Evolutionary conservation across 2,113 vertebrate genomes (phyloP).

Genomic region (Pseudorhombus dupliciocellatus): DNA sequence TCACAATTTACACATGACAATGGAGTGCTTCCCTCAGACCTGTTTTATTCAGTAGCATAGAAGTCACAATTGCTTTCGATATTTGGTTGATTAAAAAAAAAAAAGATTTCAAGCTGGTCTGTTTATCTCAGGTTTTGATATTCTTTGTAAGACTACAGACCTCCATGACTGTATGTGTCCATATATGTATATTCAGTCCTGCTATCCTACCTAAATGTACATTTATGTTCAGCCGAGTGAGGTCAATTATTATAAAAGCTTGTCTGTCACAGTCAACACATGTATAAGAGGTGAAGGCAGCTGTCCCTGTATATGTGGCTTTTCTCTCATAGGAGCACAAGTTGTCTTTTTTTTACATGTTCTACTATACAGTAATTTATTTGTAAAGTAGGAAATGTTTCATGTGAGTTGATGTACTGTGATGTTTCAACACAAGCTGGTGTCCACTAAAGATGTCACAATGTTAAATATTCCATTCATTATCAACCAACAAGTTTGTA

Average conservation of each 20-base stretch:
- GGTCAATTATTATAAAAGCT: conserved; percentile 47
- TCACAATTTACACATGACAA: conserved; percentile 25
- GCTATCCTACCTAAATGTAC: conserved; percentile 45
- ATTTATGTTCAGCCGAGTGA: conserved; percentile 55
- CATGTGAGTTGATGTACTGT: conserved; percentile 69
- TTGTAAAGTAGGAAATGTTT: conserved; percentile 74
- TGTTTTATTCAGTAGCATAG: conserved; percentile 42
- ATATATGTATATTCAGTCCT: conserved; percentile 62
- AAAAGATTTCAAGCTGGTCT: conserved; percentile 61
- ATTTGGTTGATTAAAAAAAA: conserved; percentile 48
- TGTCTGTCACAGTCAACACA: conserved; percentile 46
- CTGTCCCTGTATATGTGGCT: conserved; percentile 64
- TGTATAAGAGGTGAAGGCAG: conserved; percentile 61
- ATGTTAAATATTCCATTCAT: conserved; percentile 53
- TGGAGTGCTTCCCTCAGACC: conserved; percentile 44
- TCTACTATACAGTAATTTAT: conserved; percentile 76
- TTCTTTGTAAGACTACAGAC: conserved; percentile 69
- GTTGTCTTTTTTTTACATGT: conserved; percentile 59
- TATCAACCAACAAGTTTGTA: conserved; percentile 68
- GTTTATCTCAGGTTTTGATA: conserved; percentile 77
- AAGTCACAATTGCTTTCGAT: conserved; percentile 46
- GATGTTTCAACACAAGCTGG: conserved; percentile 63
- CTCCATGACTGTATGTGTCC: conserved; percentile 71
- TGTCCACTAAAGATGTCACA: conserved; percentile 60
- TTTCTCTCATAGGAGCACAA: conserved; percentile 62